phyloP scores from a whole-genome alignment of 2,888 invertebrate species.

The Nephrotoma flavescens region DNA sequence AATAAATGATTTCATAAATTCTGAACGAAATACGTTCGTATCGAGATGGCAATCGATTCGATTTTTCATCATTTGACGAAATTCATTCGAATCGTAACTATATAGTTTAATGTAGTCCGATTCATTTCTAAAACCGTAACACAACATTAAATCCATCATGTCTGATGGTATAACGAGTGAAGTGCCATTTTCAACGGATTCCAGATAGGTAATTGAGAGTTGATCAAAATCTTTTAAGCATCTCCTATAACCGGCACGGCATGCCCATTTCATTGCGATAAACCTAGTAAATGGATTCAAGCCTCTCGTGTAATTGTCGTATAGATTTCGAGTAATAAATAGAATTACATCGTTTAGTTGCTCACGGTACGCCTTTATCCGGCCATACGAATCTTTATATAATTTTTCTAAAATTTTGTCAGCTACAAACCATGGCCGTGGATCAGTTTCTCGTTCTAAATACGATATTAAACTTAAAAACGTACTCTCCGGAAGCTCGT shows the following conservation, averaged over 20 bases:
- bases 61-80: background rate
- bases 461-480: background rate
- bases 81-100: background rate
- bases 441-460: background rate
- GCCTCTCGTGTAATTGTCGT: background rate
- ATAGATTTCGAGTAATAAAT: background rate
- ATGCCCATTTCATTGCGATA: background rate
- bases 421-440: background rate
- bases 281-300: background rate
- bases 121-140: background rate
- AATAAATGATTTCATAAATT: background rate
- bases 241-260: background rate
- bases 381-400: background rate
- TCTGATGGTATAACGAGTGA: background rate
- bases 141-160: background rate
- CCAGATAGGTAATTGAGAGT: background rate
- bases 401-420: background rate
- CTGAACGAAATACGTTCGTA: background rate
- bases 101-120: background rate
- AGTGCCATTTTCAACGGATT: background rate
- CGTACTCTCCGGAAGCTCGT: background rate
- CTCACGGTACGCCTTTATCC: background rate
- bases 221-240: background rate
- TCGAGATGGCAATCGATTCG: background rate
- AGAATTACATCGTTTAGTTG: background rate